Conservation (phyloP, 2,888 invertebrate species). For the Lepidochrysops patricia region DNA sequence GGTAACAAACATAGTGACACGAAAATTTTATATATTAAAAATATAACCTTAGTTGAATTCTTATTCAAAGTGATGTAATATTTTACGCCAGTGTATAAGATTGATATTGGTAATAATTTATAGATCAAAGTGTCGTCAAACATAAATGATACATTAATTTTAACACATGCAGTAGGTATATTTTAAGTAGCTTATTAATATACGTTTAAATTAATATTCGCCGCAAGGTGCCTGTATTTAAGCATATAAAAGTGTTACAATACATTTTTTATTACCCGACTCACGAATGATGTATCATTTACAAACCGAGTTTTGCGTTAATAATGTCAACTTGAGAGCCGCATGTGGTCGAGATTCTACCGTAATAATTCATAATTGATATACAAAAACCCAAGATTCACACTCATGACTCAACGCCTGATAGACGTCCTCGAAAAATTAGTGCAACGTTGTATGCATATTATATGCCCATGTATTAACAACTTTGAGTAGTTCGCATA, state of each 20-base stretch:
- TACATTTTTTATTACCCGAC: neutral
- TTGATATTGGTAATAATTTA: neutral
- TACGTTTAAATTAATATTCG: conserved; percentile 1
- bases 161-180: neutral
- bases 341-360: no score
- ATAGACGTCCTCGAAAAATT: no score
- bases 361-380: no score
- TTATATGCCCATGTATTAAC: no score
- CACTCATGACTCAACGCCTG: no score
- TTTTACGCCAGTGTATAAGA: neutral
- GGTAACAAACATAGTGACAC: no score
- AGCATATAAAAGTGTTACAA: neutral
- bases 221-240: neutral
- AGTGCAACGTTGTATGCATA: no score
- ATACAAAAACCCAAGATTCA: no score
- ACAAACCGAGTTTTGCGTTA: neutral
- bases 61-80: neutral
- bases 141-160: neutral
- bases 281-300: neutral
- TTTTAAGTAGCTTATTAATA: neutral
- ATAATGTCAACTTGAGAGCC: neutral
- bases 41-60: neutral
- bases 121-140: neutral
- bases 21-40: no score
- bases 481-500: no score